These are phyloP conservation scores for Chaetodon auriga DNA, from an alignment of 2,113 vertebrate genomes.

Conservation along the genomic window DNA sequence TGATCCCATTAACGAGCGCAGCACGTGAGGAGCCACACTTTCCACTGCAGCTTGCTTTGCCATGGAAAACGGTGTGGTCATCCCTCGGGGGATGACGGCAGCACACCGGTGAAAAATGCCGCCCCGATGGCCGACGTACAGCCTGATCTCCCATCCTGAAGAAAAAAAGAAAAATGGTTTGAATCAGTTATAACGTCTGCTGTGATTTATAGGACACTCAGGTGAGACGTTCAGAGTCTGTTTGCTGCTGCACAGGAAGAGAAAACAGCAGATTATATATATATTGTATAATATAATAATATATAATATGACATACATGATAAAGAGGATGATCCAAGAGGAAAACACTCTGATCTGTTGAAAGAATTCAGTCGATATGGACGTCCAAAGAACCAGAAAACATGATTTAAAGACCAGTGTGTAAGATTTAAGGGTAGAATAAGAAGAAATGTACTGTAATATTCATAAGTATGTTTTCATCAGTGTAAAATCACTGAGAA, in stretches of 20 bases:
- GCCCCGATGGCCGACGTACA: not conserved
- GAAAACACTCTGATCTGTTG: not conserved
- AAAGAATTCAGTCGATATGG: not conserved
- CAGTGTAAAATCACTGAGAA: too few species aligned
- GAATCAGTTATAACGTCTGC: not conserved
- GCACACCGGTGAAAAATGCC: not conserved
- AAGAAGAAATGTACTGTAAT: too few species aligned
- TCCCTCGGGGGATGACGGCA: constrained; percentile 8
- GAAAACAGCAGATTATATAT: too few species aligned
- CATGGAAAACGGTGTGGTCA: constrained; percentile 8
- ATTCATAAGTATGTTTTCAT: too few species aligned
- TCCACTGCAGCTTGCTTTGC: constrained; percentile 38
- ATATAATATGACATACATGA: too few species aligned
- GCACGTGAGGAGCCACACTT: constrained; percentile 18
- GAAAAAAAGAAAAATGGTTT: not conserved
- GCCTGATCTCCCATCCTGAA: not conserved
- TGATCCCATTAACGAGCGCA: constrained; percentile 21
- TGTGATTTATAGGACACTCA: not conserved
- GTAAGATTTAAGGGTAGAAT: too few species aligned
- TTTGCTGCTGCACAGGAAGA: not conserved
- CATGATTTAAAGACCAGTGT: too few species aligned
- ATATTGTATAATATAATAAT: too few species aligned
- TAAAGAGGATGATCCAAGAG: too few species aligned
- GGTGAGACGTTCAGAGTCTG: not conserved
- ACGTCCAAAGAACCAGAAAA: not conserved